These are phyloP conservation scores for Pseudoatta argentina DNA, from an alignment of 1,140 invertebrate species.

Conservation along the genomic window DNA sequence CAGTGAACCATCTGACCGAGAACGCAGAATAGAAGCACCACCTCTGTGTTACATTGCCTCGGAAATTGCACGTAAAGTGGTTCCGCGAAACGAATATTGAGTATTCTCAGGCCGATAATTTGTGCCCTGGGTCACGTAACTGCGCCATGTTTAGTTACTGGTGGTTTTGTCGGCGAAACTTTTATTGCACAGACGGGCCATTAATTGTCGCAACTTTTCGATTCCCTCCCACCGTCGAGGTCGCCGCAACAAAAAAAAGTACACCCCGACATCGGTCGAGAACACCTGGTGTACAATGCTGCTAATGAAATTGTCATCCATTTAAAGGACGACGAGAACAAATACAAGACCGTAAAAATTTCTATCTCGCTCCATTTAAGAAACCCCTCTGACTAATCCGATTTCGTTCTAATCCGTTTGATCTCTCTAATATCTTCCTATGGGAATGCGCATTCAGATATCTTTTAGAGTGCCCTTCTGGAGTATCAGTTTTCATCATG, in stretches of 20 bases:
- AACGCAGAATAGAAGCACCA: not conserved
- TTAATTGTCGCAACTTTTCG: not conserved
- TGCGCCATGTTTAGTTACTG: not conserved
- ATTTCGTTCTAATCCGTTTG: slow-evolving; percentile 35
- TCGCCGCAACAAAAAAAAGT: not conserved
- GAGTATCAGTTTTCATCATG: slow-evolving; percentile 2
- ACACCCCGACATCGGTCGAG: not conserved
- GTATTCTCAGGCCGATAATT: slow-evolving; percentile 35
- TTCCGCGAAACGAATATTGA: slow-evolving; percentile 40
- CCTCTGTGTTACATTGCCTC: slow-evolving; percentile 12
- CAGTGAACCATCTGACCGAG: not conserved
- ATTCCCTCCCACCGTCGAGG: not conserved
- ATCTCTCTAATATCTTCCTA: slow-evolving; percentile 48
- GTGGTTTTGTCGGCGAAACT: slow-evolving; percentile 19
- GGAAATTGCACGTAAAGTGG: slow-evolving; percentile 48
- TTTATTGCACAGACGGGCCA: slow-evolving; percentile 13
- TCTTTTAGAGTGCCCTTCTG: not conserved
- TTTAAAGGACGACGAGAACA: not conserved
- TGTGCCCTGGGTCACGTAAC: slow-evolving; percentile 1
- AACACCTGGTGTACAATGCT: not conserved
- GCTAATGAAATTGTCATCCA: slow-evolving; percentile 22
- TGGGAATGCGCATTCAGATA: slow-evolving; percentile 30
- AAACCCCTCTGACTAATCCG: slow-evolving; percentile 14
- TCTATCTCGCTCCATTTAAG: not conserved
- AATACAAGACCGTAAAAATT: not conserved